Evolutionary conservation across 2,797 vertebrate genomes (phyloP), one percentile per base, ranked within the genome.

Genomic region (Dipus sagitta): DNA sequence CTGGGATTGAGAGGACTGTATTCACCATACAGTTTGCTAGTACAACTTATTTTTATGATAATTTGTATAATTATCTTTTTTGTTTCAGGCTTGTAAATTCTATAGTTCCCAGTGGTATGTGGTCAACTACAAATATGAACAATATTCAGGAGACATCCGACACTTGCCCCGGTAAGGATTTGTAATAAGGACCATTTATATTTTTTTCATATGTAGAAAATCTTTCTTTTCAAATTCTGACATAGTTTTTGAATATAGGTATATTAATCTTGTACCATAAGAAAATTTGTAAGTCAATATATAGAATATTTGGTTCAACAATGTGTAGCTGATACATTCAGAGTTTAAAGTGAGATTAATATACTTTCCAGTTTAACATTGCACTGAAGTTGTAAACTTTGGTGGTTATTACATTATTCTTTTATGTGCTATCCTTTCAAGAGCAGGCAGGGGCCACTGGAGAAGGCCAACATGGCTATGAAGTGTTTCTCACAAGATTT

Each of bases 51-150:
- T 92, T 70, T 80, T 86, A 74, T 85, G 71, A 21, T 96, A 93
- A 96, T 86, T 91, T 93, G 92, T 86, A n/a, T 47, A 71, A 81
- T 77, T 83, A 38, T 71, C 77, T 8, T 79, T 97, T 93, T 94
- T 96, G 92, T 93, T 97, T 78, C 96, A 99, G 99, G 99, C 99
- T 98, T 99, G 99, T 97, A 98, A 98, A 97, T 99, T 99, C 98
- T 99, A 99, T 98, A 99, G 98, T 98, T 99, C 99, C 92, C 99
- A 99, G 85, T 99, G 99, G 98, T 98, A 99, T 42, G 98, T 99
- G 96, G 99, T 99, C 92, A 99, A 99, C 97, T 99, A 99, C 98
- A 99, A 99, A 97, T 99, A 99, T 79, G 99, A 99, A 82, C 99
- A 99, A 83, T 99, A 99, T 88, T 99, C 99, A 86, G 99, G 99